These are phyloP conservation scores for Stichodactyla mertensii DNA, from an alignment of 64 coral and sea anemone genomes.

Conservation along the genomic window DNA sequence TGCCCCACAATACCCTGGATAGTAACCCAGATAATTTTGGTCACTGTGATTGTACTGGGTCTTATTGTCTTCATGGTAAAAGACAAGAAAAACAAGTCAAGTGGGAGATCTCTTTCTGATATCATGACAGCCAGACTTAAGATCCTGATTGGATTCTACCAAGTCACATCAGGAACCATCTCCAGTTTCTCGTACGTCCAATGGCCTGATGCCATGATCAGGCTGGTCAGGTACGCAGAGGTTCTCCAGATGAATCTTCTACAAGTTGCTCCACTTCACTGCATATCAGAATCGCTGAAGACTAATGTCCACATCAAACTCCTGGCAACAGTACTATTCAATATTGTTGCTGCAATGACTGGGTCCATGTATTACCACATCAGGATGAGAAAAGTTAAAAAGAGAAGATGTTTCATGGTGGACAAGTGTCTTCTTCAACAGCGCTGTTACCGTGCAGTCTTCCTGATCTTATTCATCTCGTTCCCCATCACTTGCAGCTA, in stretches of 20 bases:
- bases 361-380: slow-evolving; percentile 9
- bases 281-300: slow-evolving; percentile 25
- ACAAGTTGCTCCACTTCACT: slow-evolving; percentile 35
- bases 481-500: slow-evolving; percentile 29
- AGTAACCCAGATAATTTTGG: not conserved
- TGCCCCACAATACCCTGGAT: slow-evolving; percentile 32
- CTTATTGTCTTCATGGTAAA: slow-evolving; percentile 1
- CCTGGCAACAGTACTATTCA: not conserved
- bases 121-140: slow-evolving; percentile 14
- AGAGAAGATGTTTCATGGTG: not conserved
- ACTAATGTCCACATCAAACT: slow-evolving; percentile 15
- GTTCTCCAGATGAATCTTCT: slow-evolving; percentile 49
- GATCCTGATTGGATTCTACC: slow-evolving; percentile 59
- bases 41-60: not conserved
- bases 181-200: slow-evolving; percentile 50
- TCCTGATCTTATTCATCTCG: slow-evolving; percentile 30
- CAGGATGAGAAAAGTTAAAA: slow-evolving; percentile 5
- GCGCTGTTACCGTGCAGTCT: slow-evolving; percentile 5
- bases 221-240: slow-evolving; percentile 42
- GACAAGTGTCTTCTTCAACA: slow-evolving; percentile 9
- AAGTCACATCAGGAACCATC: slow-evolving; percentile 47
- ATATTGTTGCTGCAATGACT: not conserved
- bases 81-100: not conserved
- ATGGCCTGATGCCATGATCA: slow-evolving; percentile 38
- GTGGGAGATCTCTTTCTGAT: slow-evolving; percentile 17